These are phyloP conservation scores for Ptychochromis oligacanthus DNA, from an alignment of 2,113 vertebrate species.

Conservation along the genomic window DNA sequence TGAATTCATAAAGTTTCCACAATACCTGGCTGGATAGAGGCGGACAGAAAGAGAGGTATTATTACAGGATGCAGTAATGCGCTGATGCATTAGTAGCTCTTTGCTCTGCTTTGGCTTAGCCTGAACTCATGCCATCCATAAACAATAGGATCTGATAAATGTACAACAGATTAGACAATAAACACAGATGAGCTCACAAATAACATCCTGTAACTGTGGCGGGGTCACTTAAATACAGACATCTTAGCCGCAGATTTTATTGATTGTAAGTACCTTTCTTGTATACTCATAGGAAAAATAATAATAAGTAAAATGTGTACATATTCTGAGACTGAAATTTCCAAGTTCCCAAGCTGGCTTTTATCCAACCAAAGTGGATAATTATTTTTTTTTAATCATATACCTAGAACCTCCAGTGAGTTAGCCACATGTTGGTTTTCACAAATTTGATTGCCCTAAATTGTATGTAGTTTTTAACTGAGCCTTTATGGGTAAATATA, in stretches of 20 bases:
- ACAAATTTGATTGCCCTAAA: not conserved
- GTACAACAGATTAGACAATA: not conserved
- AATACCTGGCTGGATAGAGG: slow-evolving; percentile 96
- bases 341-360: not conserved
- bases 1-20: slow-evolving; percentile 70
- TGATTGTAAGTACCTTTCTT: not conserved
- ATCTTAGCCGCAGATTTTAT: not conserved
- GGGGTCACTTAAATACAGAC: not conserved
- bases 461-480: not conserved
- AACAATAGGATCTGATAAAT: not conserved
- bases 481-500: not conserved
- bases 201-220: not conserved
- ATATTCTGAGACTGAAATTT: not conserved
- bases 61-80: slow-evolving; percentile 23
- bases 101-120: slow-evolving; percentile 50
- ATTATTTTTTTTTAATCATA: not conserved
- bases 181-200: not conserved
- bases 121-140: not conserved
- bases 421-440: not conserved
- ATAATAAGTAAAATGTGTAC: not conserved
- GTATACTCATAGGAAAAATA: not conserved
- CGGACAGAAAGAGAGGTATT: slow-evolving; percentile 97
- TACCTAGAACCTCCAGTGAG: not conserved
- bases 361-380: not conserved
- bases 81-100: slow-evolving; percentile 67